phyloP scores from a whole-genome alignment of 92 coral and sea anemone species.

The Parazoanthus swiftii region DNA sequence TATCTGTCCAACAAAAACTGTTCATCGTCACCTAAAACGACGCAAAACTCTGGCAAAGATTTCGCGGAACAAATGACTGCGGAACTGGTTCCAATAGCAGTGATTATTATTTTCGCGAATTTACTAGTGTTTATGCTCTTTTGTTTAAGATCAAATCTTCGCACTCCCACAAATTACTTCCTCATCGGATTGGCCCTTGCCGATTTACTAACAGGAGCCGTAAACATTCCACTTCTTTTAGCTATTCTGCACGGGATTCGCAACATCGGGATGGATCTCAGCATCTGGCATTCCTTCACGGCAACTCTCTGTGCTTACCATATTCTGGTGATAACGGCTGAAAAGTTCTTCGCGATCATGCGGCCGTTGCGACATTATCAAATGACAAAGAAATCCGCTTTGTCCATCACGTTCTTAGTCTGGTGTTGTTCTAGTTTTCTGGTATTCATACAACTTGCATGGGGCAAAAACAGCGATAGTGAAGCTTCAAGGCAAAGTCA shows the following conservation, averaged over 20 bases:
- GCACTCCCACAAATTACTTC: slow-evolving; percentile 30
- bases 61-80: slow-evolving; percentile 16
- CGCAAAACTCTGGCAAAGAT: not conserved
- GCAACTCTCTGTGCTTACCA: slow-evolving; percentile 37
- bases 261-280: not conserved
- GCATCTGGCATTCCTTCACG: slow-evolving; percentile 27
- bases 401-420: not conserved
- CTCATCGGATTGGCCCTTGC: slow-evolving; percentile 29
- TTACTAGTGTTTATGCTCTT: slow-evolving; percentile 26
- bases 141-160: not conserved
- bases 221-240: slow-evolving; percentile 22
- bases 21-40: not conserved
- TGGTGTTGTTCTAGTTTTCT: slow-evolving; percentile 25
- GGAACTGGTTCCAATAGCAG: slow-evolving; percentile 28
- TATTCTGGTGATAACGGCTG: slow-evolving; percentile 34
- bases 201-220: slow-evolving; percentile 35
- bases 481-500: slow-evolving; percentile 1
- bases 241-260: not conserved
- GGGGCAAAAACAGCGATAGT: slow-evolving; percentile 3
- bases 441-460: slow-evolving; percentile 36
- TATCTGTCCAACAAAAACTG: not conserved
- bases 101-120: slow-evolving; percentile 22
- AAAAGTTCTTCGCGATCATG: slow-evolving; percentile 36
- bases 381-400: slow-evolving; percentile 18
- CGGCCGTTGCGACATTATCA: slow-evolving; percentile 22